Evolutionary conservation across 1,140 invertebrate genomes (phyloP), one percentile per base, ranked within the genome.

Genomic region (Apis laboriosa): DNA sequence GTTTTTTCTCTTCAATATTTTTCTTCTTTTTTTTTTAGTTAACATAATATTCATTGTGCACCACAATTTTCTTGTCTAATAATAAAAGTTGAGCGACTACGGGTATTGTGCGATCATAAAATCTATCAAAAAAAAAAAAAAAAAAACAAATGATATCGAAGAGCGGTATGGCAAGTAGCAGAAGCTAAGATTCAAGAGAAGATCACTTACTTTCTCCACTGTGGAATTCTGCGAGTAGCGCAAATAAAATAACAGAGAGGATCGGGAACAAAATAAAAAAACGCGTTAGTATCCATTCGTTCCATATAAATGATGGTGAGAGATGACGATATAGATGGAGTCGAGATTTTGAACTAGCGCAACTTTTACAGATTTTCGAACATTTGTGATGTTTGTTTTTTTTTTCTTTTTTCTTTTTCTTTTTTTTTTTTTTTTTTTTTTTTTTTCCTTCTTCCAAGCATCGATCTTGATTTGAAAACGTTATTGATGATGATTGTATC

Each of bases 161-260:
- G 89, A 89, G 89, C 87, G 89, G n/a, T 78, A 91, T 78, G 78
- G 88, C 88, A 87, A 90, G 79, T 83, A 85, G 89, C 92, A 90
- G 89, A 93, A 91, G 91, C 91, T 92, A 91, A 92, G 88, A 90
- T 90, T 91, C 84, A 91, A 90, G 87, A 90, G 87, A 91, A 90
- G 83, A 93, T 94, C 92, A 94, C 94, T 94, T 94, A 94, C 94
- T 94, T 94, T 94, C 91, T 94, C 94, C 94, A 94, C 88, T 93
- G 92, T 93, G 94, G 94, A 93, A 94, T 94, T 93, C 94, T 94
- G 94, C 93, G 90, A 94, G 93, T 93, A 92, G 93, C 93, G 93
- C 92, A 94, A 94, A 94, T 93, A 93, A 94, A 93, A 94, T 93
- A 93, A 94, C 92, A 93, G 92, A 92, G 92, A 93, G 87, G 90